A percentile compares a stretch with the other conserved stretches of the same genome.
Evolutionary conservation across 2,113 vertebrate species (phyloP).

Genomic region (Nothoprocta perdicaria): DNA sequence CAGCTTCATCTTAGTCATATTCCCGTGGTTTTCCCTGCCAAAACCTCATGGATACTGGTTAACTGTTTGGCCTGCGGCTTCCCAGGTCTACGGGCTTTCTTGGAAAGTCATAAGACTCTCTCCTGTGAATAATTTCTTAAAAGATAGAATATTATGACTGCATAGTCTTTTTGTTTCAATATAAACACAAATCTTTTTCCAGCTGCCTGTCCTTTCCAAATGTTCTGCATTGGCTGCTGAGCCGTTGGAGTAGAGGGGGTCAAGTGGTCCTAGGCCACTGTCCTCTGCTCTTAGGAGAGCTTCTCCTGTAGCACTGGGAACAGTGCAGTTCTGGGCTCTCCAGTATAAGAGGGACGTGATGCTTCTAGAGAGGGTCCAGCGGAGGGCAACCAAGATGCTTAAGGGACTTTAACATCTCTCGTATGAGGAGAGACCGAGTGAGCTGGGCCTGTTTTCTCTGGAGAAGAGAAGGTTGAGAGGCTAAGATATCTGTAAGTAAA

Average conservation of each 20-base stretch:
- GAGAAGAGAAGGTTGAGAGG: too few relatives aligned
- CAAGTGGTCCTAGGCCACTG: fast-evolving
- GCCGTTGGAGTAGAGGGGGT: not conserved
- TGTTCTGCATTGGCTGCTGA: not conserved
- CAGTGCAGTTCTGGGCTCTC: too few relatives aligned
- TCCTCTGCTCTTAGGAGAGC: not conserved
- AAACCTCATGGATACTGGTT: constrained; percentile 15
- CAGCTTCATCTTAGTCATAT: constrained; percentile 38
- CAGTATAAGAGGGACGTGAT: too few relatives aligned
- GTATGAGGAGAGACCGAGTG: too few relatives aligned
- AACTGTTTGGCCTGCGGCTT: constrained; percentile 13
- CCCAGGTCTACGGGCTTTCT: constrained; percentile 29
- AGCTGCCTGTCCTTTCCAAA: not conserved
- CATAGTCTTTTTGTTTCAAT: constrained; percentile 36
- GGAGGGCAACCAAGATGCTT: too few relatives aligned
- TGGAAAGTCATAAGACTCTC: constrained; percentile 49
- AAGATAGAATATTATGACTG: constrained; percentile 21
- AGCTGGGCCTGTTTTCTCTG: too few relatives aligned
- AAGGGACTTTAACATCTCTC: too few relatives aligned
- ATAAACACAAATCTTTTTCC: constrained; percentile 36
- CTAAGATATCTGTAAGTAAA: too few relatives aligned
- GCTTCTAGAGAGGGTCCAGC: too few relatives aligned
- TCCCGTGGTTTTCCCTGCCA: constrained; percentile 5
- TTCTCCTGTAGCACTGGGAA: not conserved
- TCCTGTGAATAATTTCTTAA: constrained; percentile 59